Evolutionary conservation across 2,797 vertebrate genomes (phyloP).

Genomic region (Decapterus maruadsi): DNA sequence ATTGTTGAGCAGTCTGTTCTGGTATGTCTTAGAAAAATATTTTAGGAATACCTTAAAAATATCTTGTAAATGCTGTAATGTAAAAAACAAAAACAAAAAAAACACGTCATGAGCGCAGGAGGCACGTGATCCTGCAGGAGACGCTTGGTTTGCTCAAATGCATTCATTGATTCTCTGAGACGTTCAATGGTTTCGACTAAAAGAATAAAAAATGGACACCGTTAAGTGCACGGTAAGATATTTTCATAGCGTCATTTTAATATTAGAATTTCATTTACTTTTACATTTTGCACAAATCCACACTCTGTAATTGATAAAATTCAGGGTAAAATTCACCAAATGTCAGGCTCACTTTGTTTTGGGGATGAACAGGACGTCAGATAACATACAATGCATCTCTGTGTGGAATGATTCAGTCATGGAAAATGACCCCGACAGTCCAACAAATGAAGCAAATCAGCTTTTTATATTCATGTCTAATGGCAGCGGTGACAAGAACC

Average conservation of each 20-base stretch:
- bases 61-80: conserved; percentile 35
- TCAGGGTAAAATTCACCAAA: conserved; percentile 82
- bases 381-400: conserved; percentile 70
- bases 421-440: conserved; percentile 66
- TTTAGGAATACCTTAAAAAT: conserved; percentile 36
- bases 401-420: conserved; percentile 71
- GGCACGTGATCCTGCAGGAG: conserved; percentile 17
- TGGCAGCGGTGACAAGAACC: conserved; percentile 80
- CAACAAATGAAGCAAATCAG: conserved; percentile 73
- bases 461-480: conserved; percentile 76
- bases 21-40: conserved; percentile 49
- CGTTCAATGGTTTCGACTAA: conserved; percentile 19
- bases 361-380: conserved; percentile 69
- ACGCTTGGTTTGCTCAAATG: conserved; percentile 21
- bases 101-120: conserved; percentile 25
- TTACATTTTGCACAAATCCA: conserved; percentile 87
- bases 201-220: conserved; percentile 43
- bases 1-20: conserved; percentile 35
- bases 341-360: conserved; percentile 81
- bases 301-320: conserved; percentile 82
- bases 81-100: conserved; percentile 17
- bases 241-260: conserved; percentile 83
- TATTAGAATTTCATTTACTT: conserved; percentile 86
- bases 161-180: conserved; percentile 28
- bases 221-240: conserved; percentile 54